Conservation (phyloP, 1,140 invertebrate species). For the Grapholita molesta region DNA sequence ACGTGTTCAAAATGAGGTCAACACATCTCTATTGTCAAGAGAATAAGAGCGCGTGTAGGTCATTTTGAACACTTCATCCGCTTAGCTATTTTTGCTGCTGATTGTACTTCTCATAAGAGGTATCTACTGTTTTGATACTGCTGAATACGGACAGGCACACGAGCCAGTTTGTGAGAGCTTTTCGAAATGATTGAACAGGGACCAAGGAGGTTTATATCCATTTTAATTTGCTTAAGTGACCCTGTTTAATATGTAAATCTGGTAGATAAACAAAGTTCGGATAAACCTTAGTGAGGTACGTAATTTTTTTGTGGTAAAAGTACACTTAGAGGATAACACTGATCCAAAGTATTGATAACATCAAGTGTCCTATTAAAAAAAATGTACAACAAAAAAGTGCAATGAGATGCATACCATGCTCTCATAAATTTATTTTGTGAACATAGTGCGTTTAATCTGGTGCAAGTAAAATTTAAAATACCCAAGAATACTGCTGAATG, state of each 20-base stretch:
- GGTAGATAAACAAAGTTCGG: constrained; percentile 42
- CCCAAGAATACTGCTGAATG: constrained; percentile 42
- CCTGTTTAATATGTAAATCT: constrained; percentile 63
- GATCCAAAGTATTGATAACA: not conserved
- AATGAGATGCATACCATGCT: constrained; percentile 31
- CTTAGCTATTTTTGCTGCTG: no score
- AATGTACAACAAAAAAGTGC: constrained; percentile 27
- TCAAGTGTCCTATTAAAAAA: not conserved
- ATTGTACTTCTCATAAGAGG: no score
- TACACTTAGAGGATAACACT: not conserved
- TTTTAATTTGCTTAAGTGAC: constrained; percentile 75
- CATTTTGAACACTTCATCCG: no score
- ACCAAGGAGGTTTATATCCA: constrained; percentile 66
- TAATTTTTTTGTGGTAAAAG: not conserved
- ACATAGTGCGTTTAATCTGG: constrained; percentile 23
- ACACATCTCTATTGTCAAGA: no score
- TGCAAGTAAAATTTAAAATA: constrained; percentile 34
- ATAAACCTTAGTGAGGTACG: not conserved
- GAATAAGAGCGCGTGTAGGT: no score
- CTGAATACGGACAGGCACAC: constrained; percentile 38
- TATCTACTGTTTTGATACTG: constrained; percentile 43
- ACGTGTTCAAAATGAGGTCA: no score
- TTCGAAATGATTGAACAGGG: constrained; percentile 75
- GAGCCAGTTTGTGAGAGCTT: constrained; percentile 60
- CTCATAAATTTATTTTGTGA: constrained; percentile 18